Conservation (phyloP, 37 sponge, comb jelly and placozoan genomes). For the Axinella damicornis region DNA sequence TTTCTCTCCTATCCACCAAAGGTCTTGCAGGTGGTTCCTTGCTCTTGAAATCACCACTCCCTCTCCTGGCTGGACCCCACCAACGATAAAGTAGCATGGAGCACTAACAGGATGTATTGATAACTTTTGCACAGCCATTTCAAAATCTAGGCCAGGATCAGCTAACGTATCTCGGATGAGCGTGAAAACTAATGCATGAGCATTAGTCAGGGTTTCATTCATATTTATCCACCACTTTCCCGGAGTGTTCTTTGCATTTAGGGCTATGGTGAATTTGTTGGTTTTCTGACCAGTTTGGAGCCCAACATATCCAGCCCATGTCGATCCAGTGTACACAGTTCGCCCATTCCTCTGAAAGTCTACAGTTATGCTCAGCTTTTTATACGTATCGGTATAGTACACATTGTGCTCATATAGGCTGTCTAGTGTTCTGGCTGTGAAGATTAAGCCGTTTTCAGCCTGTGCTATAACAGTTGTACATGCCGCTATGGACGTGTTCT, state of each 20-base stretch:
- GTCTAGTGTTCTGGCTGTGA: constrained; percentile 88
- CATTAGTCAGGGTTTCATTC: constrained; percentile 22
- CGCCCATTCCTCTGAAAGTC: constrained; percentile 78
- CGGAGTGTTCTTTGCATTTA: constrained; percentile 75
- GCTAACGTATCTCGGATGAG: constrained; percentile 60
- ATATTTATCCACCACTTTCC: constrained; percentile 59
- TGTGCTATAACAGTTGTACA: constrained; percentile 90
- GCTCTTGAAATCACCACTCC: constrained; percentile 88
- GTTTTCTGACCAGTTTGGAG: constrained; percentile 79
- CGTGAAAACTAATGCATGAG: constrained; percentile 21
- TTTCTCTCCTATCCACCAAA: constrained; percentile 50
- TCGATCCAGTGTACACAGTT: constrained; percentile 70
- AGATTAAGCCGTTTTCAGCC: constrained; percentile 65
- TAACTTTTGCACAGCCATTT: constrained; percentile 49
- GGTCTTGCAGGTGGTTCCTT: constrained; percentile 40
- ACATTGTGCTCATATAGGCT: constrained; percentile 16
- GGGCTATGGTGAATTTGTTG: constrained; percentile 63
- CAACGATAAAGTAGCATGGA: constrained; percentile 88
- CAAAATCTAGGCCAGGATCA: constrained; percentile 26
- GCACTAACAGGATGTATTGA: constrained; percentile 70
- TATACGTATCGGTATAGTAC: constrained; percentile 35
- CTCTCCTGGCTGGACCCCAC: constrained; percentile 65
- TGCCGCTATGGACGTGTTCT: neutral
- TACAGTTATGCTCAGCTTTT: constrained; percentile 62
- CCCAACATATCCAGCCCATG: constrained; percentile 86